These are phyloP conservation scores for Umimayanthus kanabou DNA, from an alignment of 92 coral and sea anemone species.

Conservation along the genomic window DNA sequence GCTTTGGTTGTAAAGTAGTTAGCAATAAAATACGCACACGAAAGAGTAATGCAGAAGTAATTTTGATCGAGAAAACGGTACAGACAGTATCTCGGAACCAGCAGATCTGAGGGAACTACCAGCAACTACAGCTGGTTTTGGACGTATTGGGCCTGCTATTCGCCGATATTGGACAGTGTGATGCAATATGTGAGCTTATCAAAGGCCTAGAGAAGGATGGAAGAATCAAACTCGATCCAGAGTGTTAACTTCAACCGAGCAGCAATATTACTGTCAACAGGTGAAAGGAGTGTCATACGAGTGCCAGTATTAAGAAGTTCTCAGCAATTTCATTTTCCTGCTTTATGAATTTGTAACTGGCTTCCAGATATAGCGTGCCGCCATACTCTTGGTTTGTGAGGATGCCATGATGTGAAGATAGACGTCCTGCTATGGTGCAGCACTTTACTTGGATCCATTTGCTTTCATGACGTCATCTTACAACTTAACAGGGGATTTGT, in stretches of 20 bases:
- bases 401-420: conserved; percentile 32
- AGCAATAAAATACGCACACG: no score
- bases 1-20: no score
- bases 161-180: conserved; percentile 36
- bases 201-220: conserved; percentile 41
- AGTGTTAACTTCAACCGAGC: conserved; percentile 40
- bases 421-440: conserved; percentile 27
- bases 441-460: conserved; percentile 41
- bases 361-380: conserved; percentile 31
- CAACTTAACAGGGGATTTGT: conserved; percentile 50
- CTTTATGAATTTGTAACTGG: conserved; percentile 39
- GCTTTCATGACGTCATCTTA: conserved; percentile 44
- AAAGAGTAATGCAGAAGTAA: no score
- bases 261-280: conserved; percentile 28
- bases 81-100: no score
- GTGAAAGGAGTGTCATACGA: conserved; percentile 28
- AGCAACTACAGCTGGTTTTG: not conserved
- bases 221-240: conserved; percentile 30
- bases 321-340: not conserved
- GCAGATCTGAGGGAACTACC: no score
- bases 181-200: conserved; percentile 29
- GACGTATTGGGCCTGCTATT: conserved; percentile 41
- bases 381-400: conserved; percentile 38
- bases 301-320: not conserved
- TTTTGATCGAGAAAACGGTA: no score